Percentiles rank a stretch among this genome's conserved stretches.
phyloP scores from a whole-genome alignment of 2,113 vertebrate species.

The Tinamus guttatus region DNA sequence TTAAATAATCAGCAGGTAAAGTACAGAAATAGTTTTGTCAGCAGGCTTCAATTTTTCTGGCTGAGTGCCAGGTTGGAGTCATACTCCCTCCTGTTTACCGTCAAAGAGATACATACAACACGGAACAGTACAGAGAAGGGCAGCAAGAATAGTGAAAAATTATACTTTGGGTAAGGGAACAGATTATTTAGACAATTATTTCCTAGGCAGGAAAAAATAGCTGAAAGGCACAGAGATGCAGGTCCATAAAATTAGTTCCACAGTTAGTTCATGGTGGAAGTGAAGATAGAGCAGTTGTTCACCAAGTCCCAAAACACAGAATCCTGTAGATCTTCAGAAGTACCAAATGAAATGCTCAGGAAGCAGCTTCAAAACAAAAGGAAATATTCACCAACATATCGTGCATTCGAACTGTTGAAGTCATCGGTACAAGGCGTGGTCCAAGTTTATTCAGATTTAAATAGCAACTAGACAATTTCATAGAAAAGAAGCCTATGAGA shows the following conservation, averaged over 20 bases:
- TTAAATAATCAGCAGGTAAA: neutral
- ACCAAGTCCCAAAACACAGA: neutral
- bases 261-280: neutral
- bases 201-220: neutral
- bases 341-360: neutral
- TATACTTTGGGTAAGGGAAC: neutral
- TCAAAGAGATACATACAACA: neutral
- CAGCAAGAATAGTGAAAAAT: neutral
- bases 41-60: neutral
- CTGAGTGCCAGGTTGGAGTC: neutral
- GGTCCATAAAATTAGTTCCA: neutral
- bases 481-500: neutral
- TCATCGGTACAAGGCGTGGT: neutral
- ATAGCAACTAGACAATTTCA: neutral
- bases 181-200: neutral
- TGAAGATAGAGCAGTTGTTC: neutral
- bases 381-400: fast-evolving
- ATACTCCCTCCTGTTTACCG: neutral
- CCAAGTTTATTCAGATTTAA: neutral
- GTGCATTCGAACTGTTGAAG: neutral
- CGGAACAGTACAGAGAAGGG: neutral
- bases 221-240: neutral
- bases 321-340: neutral
- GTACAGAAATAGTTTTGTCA: neutral
- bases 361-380: neutral